A percentile compares a stretch with the other conserved stretches of the same genome.
phyloP scores from a whole-genome alignment of 2,888 invertebrate genomes.

The Eupsilia transversa region DNA sequence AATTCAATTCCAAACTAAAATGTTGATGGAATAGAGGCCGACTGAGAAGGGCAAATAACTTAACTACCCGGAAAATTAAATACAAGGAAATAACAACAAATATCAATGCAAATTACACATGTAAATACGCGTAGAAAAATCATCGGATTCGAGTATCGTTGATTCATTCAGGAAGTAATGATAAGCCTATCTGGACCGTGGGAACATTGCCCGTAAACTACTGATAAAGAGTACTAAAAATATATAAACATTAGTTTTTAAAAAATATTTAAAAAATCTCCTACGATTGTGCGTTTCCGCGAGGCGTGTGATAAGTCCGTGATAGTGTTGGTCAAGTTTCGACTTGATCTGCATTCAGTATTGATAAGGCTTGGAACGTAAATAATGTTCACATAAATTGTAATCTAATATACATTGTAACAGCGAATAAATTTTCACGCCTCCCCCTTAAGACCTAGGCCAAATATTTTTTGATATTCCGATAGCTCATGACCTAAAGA shows the following conservation, averaged over 20 bases:
- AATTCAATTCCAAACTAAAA: no score
- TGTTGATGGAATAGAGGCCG: no score
- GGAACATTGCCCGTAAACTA: constrained; percentile 74
- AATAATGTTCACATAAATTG: not conserved
- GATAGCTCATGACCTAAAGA: no score
- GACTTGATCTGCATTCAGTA: constrained; percentile 39
- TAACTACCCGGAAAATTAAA: not conserved
- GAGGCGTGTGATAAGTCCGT: constrained; percentile 71
- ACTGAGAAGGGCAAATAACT: not conserved
- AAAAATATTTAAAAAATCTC: constrained; percentile 71
- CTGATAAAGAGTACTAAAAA: constrained; percentile 70
- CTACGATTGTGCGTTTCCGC: constrained; percentile 78
- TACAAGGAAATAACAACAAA: constrained; percentile 4
- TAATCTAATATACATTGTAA: no score
- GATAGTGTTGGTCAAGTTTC: constrained; percentile 50
- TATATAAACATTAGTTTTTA: constrained; percentile 53
- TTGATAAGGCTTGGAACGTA: constrained; percentile 16
- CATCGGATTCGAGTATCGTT: constrained; percentile 64
- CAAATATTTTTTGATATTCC: no score
- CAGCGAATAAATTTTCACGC: no score
- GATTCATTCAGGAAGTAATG: constrained; percentile 76
- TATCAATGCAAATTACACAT: constrained; percentile 45
- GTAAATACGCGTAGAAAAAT: constrained; percentile 55
- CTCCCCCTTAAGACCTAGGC: no score
- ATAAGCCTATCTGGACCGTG: constrained; percentile 82